Evolutionary conservation across 2,888 invertebrate genomes (phyloP), one percentile per base, ranked within the genome.

Genomic region (Cerastoderma edule): DNA sequence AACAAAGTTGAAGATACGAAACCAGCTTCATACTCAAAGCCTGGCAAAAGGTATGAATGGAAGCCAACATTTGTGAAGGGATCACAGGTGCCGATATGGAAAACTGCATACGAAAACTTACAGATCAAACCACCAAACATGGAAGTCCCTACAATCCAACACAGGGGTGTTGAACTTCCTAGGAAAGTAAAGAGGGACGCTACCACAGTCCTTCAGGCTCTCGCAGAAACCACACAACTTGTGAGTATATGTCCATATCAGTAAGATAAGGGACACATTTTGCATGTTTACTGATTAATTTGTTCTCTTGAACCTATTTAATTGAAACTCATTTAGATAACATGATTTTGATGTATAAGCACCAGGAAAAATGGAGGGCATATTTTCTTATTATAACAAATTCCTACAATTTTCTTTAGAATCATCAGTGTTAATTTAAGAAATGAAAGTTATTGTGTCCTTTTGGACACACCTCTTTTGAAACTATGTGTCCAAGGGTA

Each of bases 191-290:
- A 75, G 28, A 48, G 78, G 33, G 78, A 78, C 50, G 46, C 75
- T n/a, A 10, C 63, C 2, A 68, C 78, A 24, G 68, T 78, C 24
- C 53, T 78, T 27, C 66, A 72, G 54, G 78, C 78, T 35, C 53
- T 78, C 22, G 56, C 78, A 24, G 80, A 84, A 35, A 87, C 87
- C 19, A 39, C 33, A 22, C 1, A 60, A 35, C 5, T 60, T 6
- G 60, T 60, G 13, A 60, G 60, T 39, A 30, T n/a, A 50, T 19
- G 22, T 5, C 2, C n/a, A n/a, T n/a, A n/a, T n/a, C n/a, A n/a
- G n/a, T n/a, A n/a, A n/a, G n/a, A n/a, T n/a, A n/a, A n/a, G n/a
- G n/a, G n/a, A n/a, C n/a, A n/a, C n/a, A n/a, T n/a, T n/a, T n/a
- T n/a, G n/a, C n/a, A n/a, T n/a, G n/a, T n/a, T n/a, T n/a, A n/a